Base-by-base conservation (phyloP, 2,113 vertebrate species). In the Charina bottae region DNA sequence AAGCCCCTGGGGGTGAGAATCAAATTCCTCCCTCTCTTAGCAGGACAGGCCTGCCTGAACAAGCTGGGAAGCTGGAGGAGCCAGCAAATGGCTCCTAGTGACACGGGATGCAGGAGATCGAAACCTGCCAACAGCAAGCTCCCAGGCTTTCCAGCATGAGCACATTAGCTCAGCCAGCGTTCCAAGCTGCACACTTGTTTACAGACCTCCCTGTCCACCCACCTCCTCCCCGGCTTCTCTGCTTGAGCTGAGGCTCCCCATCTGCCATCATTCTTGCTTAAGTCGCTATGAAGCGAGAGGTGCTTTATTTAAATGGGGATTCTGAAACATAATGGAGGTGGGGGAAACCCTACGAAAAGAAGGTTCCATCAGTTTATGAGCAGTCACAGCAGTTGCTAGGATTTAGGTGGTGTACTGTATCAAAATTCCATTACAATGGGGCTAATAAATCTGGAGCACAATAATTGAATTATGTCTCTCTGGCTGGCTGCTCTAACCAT, bases 1-100 rank as follows among this genome's bases (percentile, higher is more conserved):
- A 42, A 85, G 91, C 91, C 87, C 91, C 91, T 88, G 91, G 91
- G 91, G 91, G 87, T 84, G 91, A 92, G 91, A 89, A 85, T 62
- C 78, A 3, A 88, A 92, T 92, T 92, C 91, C 91, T 92, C 87
- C 91, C 91, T 92, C 87, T 89, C 68, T 24, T 58, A 92, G 91
- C 87, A 42, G 64, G 87, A 83, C 87, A 64, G 91, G 91, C 91
- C 87, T 92, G 91, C 84, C 87, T 62, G 87, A 85, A 92, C 91
- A 92, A 64, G 91, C 56, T 37, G 87, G 4, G 87, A 21, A 85
- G 78, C 46, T 37, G 78, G 46, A 84, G n/a, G 23, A 89, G 72
- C 42, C 2, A 87, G 87, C 42, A 23, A 58, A 58, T 91, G 90
- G 85, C 90, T 85, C 90, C 54, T 68, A 88, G 90, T 64, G 21